Evolutionary conservation across 2,113 vertebrate species (phyloP).

Genomic region (Oceanodroma tethys): DNA sequence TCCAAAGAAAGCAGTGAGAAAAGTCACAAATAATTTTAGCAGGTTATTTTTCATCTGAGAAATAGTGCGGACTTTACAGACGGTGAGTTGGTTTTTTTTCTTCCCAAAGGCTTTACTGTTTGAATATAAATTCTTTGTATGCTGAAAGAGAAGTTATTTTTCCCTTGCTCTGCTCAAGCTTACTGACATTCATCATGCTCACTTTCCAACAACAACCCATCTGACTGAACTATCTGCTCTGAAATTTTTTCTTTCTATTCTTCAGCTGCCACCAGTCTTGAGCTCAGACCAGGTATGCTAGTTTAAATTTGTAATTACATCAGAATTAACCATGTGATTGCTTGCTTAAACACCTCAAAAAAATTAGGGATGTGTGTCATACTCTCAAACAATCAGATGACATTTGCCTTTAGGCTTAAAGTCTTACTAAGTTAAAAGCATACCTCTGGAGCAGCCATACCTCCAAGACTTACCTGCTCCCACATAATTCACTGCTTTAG

Average conservation of each 20-base stretch:
- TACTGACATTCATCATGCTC: background rate
- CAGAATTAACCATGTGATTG: background rate
- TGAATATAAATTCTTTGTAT: background rate
- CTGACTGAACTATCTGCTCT: background rate
- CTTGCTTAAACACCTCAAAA: background rate
- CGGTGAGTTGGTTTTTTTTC: background rate
- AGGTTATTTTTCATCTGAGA: background rate
- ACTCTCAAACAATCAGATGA: background rate
- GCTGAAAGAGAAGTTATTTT: background rate
- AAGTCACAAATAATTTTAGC: background rate
- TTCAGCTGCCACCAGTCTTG: background rate
- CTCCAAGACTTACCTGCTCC: conserved; percentile 85
- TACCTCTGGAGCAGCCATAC: background rate
- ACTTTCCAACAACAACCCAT: background rate
- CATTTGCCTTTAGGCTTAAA: background rate
- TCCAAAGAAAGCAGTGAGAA: background rate
- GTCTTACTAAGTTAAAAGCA: background rate
- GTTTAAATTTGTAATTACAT: background rate
- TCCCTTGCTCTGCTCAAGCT: background rate
- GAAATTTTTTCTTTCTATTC: background rate
- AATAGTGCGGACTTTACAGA: background rate
- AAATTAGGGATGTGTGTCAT: background rate
- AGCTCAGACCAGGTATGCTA: background rate
- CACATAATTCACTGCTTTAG: conserved; percentile 93
- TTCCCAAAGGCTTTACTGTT: background rate